Base-by-base conservation (phyloP, 2,113 vertebrate species). In the Balaenoptera acutorostrata region DNA sequence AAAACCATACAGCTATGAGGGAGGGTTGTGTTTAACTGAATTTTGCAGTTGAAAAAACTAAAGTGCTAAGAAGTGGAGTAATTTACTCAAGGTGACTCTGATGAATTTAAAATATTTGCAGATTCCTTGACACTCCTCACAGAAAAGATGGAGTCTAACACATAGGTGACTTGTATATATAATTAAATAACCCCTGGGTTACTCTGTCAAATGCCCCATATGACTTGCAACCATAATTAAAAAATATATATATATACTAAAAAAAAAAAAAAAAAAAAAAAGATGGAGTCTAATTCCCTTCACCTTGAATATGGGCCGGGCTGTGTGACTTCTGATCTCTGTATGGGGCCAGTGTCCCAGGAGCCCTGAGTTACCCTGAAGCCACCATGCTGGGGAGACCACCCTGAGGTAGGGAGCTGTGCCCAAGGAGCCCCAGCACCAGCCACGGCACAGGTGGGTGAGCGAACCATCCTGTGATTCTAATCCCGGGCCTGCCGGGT, bases 401-500 rank as follows among this genome's bases (percentile, higher is more conserved):
- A 27, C 64, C 7, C 5, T 41, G 59, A 69, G 46, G 29, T 13
- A 8, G 15, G 4, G 5, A 72, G 61, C 15, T 0, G 6, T 13
- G 3, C 27, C 36, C 2, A 7, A 41, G 75, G 25, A 39, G 29
- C 46, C 33, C 68, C 39, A 10, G 41, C 9, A 23, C 44, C 77
- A 12, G 57, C 25, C 33, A 15, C 6, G 6, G 2, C 59, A 20
- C 5, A 2, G 55, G 29, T 10, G 5, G 25, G 8, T 2, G 14
- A 46, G 29, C 5, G 2, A 49, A 31, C 31, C 64, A 61, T 23
- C 31, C 6, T 0, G 1, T 1, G 31, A 52, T 2, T 49, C 75
- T 11, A 31, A 57, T 5, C 36, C 55, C 0, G 1, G 6, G 61
- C 66, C 33, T 39, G n/a, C 25, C 3, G 44, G 63, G 18, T 0